These are phyloP conservation scores for Agrochola litura DNA, from an alignment of 2,888 invertebrate species.

Conservation along the genomic window DNA sequence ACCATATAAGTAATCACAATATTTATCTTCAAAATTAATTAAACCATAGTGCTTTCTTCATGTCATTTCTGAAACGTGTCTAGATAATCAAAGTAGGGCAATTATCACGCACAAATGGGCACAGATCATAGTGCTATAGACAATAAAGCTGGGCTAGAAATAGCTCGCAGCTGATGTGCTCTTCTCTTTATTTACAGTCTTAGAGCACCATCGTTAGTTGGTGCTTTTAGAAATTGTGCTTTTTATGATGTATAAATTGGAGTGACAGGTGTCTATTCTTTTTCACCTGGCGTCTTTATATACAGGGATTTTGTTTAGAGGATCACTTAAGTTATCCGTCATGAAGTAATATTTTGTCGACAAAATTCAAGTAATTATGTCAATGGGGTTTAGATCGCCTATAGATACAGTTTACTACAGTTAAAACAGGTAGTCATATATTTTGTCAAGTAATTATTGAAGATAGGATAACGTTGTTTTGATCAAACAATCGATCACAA, in stretches of 20 bases:
- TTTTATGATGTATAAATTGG: conserved; percentile 27
- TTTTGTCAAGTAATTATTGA: not conserved
- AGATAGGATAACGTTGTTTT: not conserved
- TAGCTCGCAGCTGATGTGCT: conserved; percentile 19
- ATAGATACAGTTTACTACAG: not conserved
- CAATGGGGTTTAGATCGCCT: not conserved
- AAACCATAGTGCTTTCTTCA: conserved; percentile 7
- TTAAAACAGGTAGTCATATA: not conserved
- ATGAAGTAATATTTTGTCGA: not conserved
- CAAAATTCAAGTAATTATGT: not conserved
- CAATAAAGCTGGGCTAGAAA: conserved; percentile 19
- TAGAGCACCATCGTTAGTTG: not conserved
- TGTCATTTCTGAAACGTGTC: not conserved
- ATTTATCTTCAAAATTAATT: conserved; percentile 6
- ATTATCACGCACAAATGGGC: conserved; percentile 4
- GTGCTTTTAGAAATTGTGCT: not conserved
- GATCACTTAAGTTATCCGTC: not conserved
- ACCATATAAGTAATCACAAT: not conserved
- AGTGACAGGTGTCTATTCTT: conserved; percentile 11
- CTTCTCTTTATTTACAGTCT: not conserved
- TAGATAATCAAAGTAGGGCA: conserved; percentile 2
- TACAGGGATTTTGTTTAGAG: not conserved
- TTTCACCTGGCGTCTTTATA: not conserved
- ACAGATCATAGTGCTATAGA: not conserved
- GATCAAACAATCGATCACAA: not conserved